Base-by-base conservation (phyloP, 2,888 invertebrate species). In the Pristionchus arcanus region DNA sequence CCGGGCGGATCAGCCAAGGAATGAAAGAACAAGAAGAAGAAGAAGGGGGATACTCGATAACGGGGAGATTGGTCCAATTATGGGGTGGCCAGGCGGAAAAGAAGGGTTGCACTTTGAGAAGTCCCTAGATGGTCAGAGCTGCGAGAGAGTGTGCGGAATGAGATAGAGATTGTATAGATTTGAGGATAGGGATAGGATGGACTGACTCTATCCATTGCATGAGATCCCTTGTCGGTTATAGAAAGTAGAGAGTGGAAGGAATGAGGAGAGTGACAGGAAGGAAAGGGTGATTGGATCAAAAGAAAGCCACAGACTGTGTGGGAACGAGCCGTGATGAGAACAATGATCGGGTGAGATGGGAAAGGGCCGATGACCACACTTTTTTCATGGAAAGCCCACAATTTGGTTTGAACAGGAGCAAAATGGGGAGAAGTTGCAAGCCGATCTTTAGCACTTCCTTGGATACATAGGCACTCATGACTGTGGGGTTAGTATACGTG, bases 41-140 rank as follows among this genome's bases (percentile, higher is more conserved):
- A 28, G 68, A 31, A 13, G 13, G 19, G 16, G 34, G 68, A 71
- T 71, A 71, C 68, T 71, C 68, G 68, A 71, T 71, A 71, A 71
- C 68, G 34, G 68, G 68, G 7, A 34, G 68, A 71, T 71, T 71
- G 68, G 31, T 74, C 74, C 25, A 74, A 74, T 74, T 74, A 37
- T 37, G 37, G 74, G 74, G 37, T 2, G 37, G 37, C 37, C 19
- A 21, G 11, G 74, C 74, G 74, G 74, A 74, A 74, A 31, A 34
- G 68, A 34, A 37, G 16, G 34, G 21, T 74, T 74, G 74, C 74
- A 74, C 34, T 68, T 68, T 37, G 37, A 74, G 25, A 37, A 5
- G 2, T 55, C 5, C 3, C 25, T 21, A n/a, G 63, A 0, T 5
- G 63, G 63, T n/a, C 25, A 37, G 74, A 37, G 25, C 7, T 25